Base-by-base conservation (phyloP, 2,113 vertebrate species). In the Oostethus manadensis region DNA sequence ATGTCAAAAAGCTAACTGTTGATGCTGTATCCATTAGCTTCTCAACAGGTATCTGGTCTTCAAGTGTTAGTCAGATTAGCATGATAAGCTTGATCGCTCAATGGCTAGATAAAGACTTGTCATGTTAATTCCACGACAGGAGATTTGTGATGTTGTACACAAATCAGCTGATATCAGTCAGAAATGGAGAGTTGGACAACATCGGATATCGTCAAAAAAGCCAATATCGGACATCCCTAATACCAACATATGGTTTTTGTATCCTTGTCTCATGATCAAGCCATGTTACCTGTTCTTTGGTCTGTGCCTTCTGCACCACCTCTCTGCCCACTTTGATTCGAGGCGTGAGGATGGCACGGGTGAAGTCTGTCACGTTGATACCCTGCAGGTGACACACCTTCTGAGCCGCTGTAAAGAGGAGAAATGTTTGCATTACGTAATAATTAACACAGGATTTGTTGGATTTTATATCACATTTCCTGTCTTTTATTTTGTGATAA, bases 251-350 rank as follows among this genome's bases (percentile, higher is more conserved):
- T 47, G 10, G 3, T 45, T n/a, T 10, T 1, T 58, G 22, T 44
- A 6, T 42, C 50, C 5, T 16, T 49, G 9, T 59, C 62, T 59
- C 14, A 38, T 38, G 8, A 38, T n/a, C 8, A 7, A 22, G 35
- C 4, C 7, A 35, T 33, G 3, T 1, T 57, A 97, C 96, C 93
- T 98, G 96, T 60, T 98, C 96, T 83, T 98, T 98, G 51, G 96
- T 98, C 81, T 98, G 96, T 1, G 95, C 95, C 82, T 98, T 98
- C 88, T 98, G 96, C 13, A 98, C 95, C 43, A 96, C 89, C 22
- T 99, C 96, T 64, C 96, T 83, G 50, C 95, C 96, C 0, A 98
- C 96, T 88, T 98, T 98, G 86, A 98, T 98, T 23, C 95, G 91
- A 49, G 96, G 96, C 14, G 93, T 97, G 62, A 98, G 91, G 58